A percentile compares a stretch with the other conserved stretches of the same genome.
Evolutionary conservation across 2,113 vertebrate species (phyloP).

Genomic region (Helogale parvula): DNA sequence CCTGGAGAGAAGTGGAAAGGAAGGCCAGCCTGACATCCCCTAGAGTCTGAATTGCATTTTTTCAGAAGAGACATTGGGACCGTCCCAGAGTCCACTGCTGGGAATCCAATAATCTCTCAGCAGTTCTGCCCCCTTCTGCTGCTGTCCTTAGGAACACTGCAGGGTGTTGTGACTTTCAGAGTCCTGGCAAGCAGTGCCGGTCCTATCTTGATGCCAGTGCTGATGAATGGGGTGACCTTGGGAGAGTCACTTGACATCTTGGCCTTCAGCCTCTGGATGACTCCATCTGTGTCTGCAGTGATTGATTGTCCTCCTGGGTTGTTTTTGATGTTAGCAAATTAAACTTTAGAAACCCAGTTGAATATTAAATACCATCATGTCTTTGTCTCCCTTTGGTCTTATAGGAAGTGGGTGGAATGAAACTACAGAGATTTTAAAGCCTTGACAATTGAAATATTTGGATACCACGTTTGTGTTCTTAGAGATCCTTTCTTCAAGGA

Average conservation of each 20-base stretch:
- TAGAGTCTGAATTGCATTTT: neutral
- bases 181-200: neutral
- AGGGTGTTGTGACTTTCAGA: neutral
- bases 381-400: constrained; percentile 15
- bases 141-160: neutral
- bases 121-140: neutral
- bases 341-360: neutral
- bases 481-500: constrained; percentile 3
- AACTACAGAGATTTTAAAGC: constrained; percentile 18
- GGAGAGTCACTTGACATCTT: constrained; percentile 42
- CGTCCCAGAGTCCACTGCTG: neutral
- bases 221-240: constrained; percentile 38
- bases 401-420: neutral
- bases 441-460: neutral
- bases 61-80: neutral
- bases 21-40: neutral
- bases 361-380: constrained; percentile 30
- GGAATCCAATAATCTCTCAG: neutral
- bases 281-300: neutral
- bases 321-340: neutral
- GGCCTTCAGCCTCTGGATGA: constrained; percentile 11
- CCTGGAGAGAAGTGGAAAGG: neutral
- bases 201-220: neutral
- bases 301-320: neutral
- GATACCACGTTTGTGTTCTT: neutral